Conservation (phyloP, 2,888 invertebrate genomes). For the Drosophila sordidula region DNA sequence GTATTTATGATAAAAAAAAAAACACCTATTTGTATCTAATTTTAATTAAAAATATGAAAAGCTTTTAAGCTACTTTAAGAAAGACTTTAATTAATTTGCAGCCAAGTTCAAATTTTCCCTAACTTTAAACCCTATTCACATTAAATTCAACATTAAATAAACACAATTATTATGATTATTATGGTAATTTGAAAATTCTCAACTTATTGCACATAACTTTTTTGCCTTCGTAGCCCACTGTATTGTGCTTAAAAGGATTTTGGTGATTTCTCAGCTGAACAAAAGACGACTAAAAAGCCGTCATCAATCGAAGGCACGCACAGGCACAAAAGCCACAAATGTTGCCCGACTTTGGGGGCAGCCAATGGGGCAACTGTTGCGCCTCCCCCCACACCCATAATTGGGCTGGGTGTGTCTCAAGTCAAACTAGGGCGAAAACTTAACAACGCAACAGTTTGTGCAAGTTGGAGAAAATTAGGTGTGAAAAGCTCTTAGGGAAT, state of each 20-base stretch:
- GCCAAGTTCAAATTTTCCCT: no score
- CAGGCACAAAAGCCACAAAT: conserved; percentile 15
- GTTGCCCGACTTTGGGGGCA: background rate
- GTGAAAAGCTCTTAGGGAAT: conserved; percentile 5
- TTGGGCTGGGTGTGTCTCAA: conserved; percentile 28
- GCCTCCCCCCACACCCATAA: conserved; percentile 6
- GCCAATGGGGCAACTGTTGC: conserved; percentile 62
- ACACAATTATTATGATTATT: no score
- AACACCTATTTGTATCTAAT: background rate
- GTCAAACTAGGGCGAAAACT: conserved; percentile 8
- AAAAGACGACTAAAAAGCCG: conserved; percentile 29
- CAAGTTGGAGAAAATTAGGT: conserved; percentile 10
- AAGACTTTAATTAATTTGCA: background rate
- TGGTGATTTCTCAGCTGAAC: conserved; percentile 16
- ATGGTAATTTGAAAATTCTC: no score
- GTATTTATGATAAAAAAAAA: no score
- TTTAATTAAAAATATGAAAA: background rate
- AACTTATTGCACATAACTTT: background rate
- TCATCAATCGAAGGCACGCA: conserved; percentile 63
- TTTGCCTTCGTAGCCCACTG: conserved; percentile 21
- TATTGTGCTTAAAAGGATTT: conserved; percentile 26
- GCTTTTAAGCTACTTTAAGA: background rate
- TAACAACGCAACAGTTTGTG: conserved; percentile 45
- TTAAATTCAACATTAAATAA: no score
- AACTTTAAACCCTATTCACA: no score